These are phyloP conservation scores for Channallabes apus DNA, from an alignment of 2,797 vertebrate genomes.

Conservation along the genomic window DNA sequence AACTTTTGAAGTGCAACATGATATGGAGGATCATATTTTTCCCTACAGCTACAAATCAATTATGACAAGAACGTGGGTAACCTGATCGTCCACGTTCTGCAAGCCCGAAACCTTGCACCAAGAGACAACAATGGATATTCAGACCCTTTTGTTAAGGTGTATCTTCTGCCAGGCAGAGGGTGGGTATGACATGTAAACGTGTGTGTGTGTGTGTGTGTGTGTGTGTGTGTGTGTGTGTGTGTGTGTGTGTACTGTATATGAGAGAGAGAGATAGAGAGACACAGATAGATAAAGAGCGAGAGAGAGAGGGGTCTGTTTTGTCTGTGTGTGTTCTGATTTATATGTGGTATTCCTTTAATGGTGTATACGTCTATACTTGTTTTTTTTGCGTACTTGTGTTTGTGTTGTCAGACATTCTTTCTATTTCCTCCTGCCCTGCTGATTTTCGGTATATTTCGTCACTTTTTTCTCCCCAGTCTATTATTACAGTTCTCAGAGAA, in stretches of 20 bases:
- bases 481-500: neutral
- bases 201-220: neutral
- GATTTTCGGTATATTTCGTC: neutral
- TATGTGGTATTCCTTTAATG: neutral
- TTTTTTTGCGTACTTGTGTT: neutral
- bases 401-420: slow-evolving; percentile 6
- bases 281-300: neutral
- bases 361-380: neutral
- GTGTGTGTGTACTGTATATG: neutral
- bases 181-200: slow-evolving; percentile 67
- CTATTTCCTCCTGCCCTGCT: slow-evolving; percentile 6
- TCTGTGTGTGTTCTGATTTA: neutral
- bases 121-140: slow-evolving; percentile 97
- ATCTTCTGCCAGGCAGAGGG: slow-evolving; percentile 97
- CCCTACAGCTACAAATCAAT: slow-evolving; percentile 92
- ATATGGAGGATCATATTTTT: slow-evolving; percentile 16
- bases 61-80: slow-evolving; percentile 97
- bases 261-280: neutral
- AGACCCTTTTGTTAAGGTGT: slow-evolving; percentile 98
- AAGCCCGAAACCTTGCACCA: slow-evolving; percentile 92
- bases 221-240: neutral
- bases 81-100: slow-evolving; percentile 95
- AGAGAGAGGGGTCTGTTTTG: neutral
- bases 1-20: slow-evolving; percentile 12
- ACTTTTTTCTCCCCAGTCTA: neutral